Conservation (phyloP, 2,113 vertebrate genomes). For the Pollachius pollachius region DNA sequence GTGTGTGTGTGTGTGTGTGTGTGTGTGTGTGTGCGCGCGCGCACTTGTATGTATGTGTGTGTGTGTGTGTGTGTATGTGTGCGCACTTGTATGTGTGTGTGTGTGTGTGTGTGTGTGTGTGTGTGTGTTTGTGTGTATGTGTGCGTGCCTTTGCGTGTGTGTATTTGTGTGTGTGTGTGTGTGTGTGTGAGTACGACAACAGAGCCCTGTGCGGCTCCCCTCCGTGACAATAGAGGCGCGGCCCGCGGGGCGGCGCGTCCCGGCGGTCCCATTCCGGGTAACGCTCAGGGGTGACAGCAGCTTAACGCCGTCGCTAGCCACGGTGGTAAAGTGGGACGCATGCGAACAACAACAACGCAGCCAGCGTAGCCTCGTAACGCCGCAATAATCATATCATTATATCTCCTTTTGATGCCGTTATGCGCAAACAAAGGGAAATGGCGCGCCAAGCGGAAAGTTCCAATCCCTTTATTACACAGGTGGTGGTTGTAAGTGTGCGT, state of each 20-base stretch:
- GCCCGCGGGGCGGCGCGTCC: slow-evolving; percentile 59
- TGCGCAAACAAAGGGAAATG: slow-evolving; percentile 52
- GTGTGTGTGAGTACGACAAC: slow-evolving; percentile 55
- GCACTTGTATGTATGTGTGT: no score
- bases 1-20: slow-evolving; percentile 26
- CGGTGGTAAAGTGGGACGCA: no score
- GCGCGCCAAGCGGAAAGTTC: background rate
- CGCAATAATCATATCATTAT: slow-evolving; percentile 57
- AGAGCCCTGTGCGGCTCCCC: slow-evolving; percentile 62
- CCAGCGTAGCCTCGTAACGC: no score
- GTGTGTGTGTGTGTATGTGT: no score
- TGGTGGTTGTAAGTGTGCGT: slow-evolving; percentile 3
- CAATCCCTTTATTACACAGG: slow-evolving; percentile 32
- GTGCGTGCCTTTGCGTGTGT: slow-evolving; percentile 13
- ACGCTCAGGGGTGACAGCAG: no score
- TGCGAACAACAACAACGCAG: no score
- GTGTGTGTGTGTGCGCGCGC: no score
- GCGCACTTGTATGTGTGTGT: no score
- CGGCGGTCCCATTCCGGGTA: no score
- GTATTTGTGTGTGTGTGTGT: no score
- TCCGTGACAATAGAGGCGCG: slow-evolving; percentile 70
- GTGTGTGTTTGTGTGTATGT: slow-evolving; percentile 28
- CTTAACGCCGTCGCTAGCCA: no score
- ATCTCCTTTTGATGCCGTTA: slow-evolving; percentile 57
- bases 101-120: slow-evolving; percentile 18